Conservation (phyloP, 2,113 vertebrate species). For the Paratilapia polleni region DNA sequence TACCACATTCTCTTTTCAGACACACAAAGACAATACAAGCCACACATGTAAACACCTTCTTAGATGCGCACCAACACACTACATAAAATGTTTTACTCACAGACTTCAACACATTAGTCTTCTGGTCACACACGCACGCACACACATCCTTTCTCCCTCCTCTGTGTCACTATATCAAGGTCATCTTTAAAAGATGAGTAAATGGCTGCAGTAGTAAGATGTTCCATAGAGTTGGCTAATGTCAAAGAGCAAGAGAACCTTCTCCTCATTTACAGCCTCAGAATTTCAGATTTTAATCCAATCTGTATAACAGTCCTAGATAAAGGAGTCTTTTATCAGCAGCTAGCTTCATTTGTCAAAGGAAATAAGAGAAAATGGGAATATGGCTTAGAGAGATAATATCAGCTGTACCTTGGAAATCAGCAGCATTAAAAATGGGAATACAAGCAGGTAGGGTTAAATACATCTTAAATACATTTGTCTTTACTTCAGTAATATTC, state of each 20-base stretch:
- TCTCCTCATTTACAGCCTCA: not conserved
- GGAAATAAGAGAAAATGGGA: not conserved
- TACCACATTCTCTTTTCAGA: not conserved
- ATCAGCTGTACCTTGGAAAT: not conserved
- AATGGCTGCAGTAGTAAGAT: constrained; percentile 6
- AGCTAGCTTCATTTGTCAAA: not conserved
- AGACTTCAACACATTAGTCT: not conserved
- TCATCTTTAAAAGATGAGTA: constrained; percentile 10
- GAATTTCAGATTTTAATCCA: not conserved
- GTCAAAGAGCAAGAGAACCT: not conserved
- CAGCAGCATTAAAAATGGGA: not conserved
- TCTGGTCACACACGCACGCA: not conserved
- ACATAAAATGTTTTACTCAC: not conserved
- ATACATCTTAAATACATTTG: not conserved
- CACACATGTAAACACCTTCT: not conserved
- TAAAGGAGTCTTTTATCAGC: not conserved
- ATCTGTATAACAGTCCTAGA: not conserved
- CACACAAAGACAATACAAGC: not conserved
- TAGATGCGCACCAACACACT: not conserved
- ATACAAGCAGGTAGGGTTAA: too few species aligned
- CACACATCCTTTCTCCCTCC: not conserved
- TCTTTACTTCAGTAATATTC: not conserved
- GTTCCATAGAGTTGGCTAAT: not conserved
- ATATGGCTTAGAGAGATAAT: not conserved
- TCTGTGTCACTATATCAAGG: constrained; percentile 18